Evolutionary conservation across 1,140 invertebrate genomes (phyloP).

Genomic region (Tenebrio molitor): DNA sequence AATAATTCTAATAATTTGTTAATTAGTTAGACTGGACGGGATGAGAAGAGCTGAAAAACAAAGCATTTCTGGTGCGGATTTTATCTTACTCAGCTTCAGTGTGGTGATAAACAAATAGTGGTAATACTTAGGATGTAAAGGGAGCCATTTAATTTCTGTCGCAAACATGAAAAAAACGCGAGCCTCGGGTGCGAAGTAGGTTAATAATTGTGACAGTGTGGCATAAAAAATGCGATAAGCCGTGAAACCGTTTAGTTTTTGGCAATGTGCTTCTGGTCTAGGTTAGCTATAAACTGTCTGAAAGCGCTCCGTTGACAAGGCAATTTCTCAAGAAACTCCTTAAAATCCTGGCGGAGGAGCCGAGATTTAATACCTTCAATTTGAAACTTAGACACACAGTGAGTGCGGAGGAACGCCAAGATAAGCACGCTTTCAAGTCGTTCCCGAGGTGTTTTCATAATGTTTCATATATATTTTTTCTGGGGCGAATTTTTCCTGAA

Average conservation of each 20-base stretch:
- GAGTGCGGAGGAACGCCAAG: conserved; percentile 46
- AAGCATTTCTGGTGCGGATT: no score
- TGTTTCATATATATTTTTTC: conserved; percentile 45
- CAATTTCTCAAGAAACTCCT: conserved; percentile 52
- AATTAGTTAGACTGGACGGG: no score
- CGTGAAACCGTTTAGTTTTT: conserved; percentile 37
- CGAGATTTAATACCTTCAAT: conserved; percentile 54
- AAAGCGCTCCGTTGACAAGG: conserved; percentile 49
- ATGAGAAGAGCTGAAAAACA: no score
- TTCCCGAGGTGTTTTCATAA: conserved; percentile 42
- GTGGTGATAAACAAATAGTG: no score
- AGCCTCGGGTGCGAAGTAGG: neutral
- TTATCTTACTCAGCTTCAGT: no score
- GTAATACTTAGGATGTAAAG: no score
- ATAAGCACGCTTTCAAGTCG: conserved; percentile 47
- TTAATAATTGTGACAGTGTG: conserved; percentile 21
- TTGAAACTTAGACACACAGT: conserved; percentile 49
- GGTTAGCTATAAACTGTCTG: conserved; percentile 45
- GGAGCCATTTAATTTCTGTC: neutral
- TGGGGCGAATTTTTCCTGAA: conserved; percentile 19
- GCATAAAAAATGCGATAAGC: conserved; percentile 30
- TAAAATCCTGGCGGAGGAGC: conserved; percentile 48
- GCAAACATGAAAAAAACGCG: neutral
- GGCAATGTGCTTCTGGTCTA: conserved; percentile 35
- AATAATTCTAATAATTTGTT: no score